Evolutionary conservation across 2,797 vertebrate genomes (phyloP), one percentile per base, ranked within the genome.

Genomic region (Manis javanica): DNA sequence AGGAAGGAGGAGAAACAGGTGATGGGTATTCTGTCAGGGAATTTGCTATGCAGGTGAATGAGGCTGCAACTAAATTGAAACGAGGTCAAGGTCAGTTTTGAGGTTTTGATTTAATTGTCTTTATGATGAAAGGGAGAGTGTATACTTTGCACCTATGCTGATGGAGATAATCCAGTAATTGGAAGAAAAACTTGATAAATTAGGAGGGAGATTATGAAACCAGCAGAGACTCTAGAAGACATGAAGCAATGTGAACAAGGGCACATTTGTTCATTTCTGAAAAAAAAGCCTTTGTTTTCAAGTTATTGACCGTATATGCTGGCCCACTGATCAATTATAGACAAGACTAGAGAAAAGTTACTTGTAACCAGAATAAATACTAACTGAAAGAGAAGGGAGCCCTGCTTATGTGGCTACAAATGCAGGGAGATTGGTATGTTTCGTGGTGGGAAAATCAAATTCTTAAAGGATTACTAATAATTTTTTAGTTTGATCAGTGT

Each of bases 401-500:
- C 31, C 79, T 5, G 1, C 37, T 55, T 72, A 16, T 12, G 24
- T 84, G 61, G n/a, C 68, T 78, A 3, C 4, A 8, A 31, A 82
- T 85, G 1, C n/a, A 82, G 59, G 21, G 39, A 88, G 42, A 66
- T 4, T 31, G 26, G 26, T 75, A 26, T 16, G 55, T 68, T 89
- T 92, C 24, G 29, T 66, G n/a, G 21, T 74, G 23, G 57, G 31
- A 90, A 87, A 79, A 19, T 66, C 16, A 91, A 53, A 46, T 72
- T 78, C 53, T 83, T 84, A 71, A 87, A 31, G 79, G 59, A 84
- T 90, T 87, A 89, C 24, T 88, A 81, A 68, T 92, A 89, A 72
- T n/a, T 42, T 61, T 77, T 69, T 66, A 83, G 72, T 88, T 49
- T 82, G 71, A 51, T 81, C 49, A 64, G 16, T 90, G 26, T 64